Percentiles rank a stretch among this genome's conserved stretches.
Evolutionary conservation across 1,140 invertebrate species (phyloP).

Genomic region (Drosophila sproati): DNA sequence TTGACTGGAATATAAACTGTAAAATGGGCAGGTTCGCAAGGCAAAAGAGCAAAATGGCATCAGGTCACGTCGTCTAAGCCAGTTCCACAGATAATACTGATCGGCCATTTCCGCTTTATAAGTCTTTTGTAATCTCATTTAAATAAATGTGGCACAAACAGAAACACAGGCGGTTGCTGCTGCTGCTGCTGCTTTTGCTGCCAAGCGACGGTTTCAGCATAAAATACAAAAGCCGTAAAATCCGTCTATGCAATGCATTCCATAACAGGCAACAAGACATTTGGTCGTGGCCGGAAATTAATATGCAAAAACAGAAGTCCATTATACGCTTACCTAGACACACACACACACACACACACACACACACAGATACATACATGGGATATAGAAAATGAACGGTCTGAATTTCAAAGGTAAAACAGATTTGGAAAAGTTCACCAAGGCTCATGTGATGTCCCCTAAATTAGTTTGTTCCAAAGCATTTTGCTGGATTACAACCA

Average conservation of each 20-base stretch:
- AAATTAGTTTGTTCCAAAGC: neutral
- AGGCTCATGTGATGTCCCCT: neutral
- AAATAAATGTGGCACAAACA: conserved; percentile 76
- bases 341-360: conserved; percentile 12
- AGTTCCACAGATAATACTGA: conserved; percentile 54
- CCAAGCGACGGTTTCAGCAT: conserved; percentile 20
- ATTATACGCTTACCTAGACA: conserved; percentile 77
- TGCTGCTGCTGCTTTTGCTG: neutral
- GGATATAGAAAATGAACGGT: neutral
- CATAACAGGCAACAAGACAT: conserved; percentile 24
- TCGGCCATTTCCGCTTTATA: conserved; percentile 71
- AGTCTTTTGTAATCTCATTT: conserved; percentile 79
- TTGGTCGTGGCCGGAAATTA: conserved; percentile 68
- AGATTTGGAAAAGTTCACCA: neutral
- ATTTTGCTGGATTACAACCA: neutral
- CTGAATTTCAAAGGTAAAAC: conserved; percentile 6
- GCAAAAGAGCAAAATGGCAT: conserved; percentile 29
- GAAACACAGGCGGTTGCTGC: conserved; percentile 29
- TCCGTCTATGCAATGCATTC: conserved; percentile 43
- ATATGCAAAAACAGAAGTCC: conserved; percentile 80
- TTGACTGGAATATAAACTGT: conserved; percentile 22
- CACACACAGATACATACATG: neutral
- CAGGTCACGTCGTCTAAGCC: conserved; percentile 10
- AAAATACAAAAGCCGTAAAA: conserved; percentile 56
- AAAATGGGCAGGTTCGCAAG: conserved; percentile 25